phyloP scores from a whole-genome alignment of 2,888 invertebrate genomes.

The Caenorhabditis imperialis region DNA sequence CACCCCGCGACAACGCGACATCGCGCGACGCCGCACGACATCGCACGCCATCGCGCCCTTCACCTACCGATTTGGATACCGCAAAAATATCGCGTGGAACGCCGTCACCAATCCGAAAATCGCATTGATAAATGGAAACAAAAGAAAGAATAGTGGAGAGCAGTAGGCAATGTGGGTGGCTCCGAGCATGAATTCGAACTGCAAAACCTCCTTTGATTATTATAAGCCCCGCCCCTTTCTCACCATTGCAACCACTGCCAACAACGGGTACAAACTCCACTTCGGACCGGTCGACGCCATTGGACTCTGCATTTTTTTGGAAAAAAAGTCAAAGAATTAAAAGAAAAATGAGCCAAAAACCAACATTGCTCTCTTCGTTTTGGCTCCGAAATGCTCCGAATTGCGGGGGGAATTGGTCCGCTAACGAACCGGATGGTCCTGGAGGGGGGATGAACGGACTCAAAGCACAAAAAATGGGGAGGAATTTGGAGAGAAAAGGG shows the following conservation, averaged over 20 bases:
- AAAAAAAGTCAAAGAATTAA: background rate
- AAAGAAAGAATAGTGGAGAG: constrained; percentile 70
- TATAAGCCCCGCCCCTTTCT: no score
- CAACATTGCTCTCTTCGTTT: no score
- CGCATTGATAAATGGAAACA: constrained; percentile 70
- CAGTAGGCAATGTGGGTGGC: constrained; percentile 71
- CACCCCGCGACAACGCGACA: no score
- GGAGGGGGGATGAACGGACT: no score
- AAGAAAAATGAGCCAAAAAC: no score
- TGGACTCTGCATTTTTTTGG: no score
- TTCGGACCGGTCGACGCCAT: constrained; percentile 69
- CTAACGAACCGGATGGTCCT: constrained; percentile 34
- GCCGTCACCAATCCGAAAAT: constrained; percentile 68
- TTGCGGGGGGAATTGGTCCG: no score
- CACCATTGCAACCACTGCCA: constrained; percentile 72
- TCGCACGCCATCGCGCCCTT: no score
- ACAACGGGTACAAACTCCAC: constrained; percentile 73
- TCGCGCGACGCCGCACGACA: no score
- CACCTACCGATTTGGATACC: constrained; percentile 67
- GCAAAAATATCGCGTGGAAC: constrained; percentile 70
- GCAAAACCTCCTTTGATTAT: constrained; percentile 12
- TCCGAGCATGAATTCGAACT: constrained; percentile 68
- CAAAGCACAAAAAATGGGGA: no score
- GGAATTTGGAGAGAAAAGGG: no score
- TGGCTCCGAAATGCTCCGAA: constrained; percentile 18